These are phyloP conservation scores for Druceiella hillmani DNA, from an alignment of 2,888 invertebrate genomes.

Conservation along the genomic window DNA sequence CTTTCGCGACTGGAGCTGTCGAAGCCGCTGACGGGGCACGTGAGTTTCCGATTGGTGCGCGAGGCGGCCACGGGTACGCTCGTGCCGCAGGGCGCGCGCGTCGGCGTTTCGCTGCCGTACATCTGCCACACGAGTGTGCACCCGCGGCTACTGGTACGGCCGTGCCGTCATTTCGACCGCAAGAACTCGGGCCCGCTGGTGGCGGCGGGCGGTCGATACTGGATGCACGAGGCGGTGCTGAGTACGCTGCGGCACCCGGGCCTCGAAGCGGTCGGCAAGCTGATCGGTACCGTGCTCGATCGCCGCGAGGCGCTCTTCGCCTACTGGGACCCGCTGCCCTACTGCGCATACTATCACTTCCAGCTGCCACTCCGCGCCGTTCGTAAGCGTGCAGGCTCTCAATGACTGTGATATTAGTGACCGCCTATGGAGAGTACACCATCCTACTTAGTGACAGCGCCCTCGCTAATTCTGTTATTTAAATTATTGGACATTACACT, in stretches of 20 bases:
- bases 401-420: too few species aligned
- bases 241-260: slow-evolving; percentile 41
- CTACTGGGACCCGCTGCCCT: slow-evolving; percentile 82
- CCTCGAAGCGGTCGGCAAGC: slow-evolving; percentile 49
- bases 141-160: slow-evolving; percentile 57
- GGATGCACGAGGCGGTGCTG: slow-evolving; percentile 55
- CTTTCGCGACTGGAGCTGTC: slow-evolving; percentile 59
- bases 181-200: slow-evolving; percentile 49
- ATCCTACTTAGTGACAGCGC: too few species aligned
- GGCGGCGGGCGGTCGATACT: slow-evolving; percentile 46
- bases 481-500: too few species aligned
- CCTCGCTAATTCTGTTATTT: too few species aligned
- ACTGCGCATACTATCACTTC: slow-evolving; percentile 80
- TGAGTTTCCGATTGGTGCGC: slow-evolving; percentile 70
- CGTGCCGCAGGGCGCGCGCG: slow-evolving; percentile 58
- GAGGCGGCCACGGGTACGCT: slow-evolving; percentile 54
- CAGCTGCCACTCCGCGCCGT: slow-evolving; percentile 63
- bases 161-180: slow-evolving; percentile 56
- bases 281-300: slow-evolving; percentile 65
- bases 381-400: too few species aligned
- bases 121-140: slow-evolving; percentile 70
- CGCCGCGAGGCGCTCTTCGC: slow-evolving; percentile 76
- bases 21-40: slow-evolving; percentile 68
- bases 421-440: too few species aligned
- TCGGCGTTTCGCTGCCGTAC: slow-evolving; percentile 77